phyloP scores from a whole-genome alignment of 1,140 invertebrate species.

The Drosophila pandora region DNA sequence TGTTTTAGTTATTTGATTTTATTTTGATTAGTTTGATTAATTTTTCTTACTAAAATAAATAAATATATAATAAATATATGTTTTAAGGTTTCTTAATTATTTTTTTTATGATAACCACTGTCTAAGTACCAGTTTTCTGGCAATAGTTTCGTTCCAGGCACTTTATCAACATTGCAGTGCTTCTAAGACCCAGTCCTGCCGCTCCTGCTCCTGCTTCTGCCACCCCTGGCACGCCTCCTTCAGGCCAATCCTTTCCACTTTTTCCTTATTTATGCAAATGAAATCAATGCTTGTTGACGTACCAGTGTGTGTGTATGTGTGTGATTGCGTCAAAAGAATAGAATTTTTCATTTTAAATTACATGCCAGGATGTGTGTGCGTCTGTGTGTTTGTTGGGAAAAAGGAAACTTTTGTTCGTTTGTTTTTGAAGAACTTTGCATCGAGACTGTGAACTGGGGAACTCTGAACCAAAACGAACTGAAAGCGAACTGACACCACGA shows the following conservation, averaged over 20 bases:
- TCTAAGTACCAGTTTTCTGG: neutral
- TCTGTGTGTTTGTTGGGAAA: slow-evolving; percentile 19
- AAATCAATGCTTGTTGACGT: slow-evolving; percentile 72
- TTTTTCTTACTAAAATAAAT: too few species aligned
- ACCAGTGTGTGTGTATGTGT: slow-evolving; percentile 21
- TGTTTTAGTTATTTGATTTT: too few species aligned
- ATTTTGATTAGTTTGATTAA: too few species aligned
- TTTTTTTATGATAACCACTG: neutral
- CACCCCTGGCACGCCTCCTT: neutral
- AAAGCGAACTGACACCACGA: slow-evolving; percentile 1
- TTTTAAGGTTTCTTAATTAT: neutral
- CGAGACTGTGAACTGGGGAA: slow-evolving; percentile 10
- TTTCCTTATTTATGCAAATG: slow-evolving; percentile 75
- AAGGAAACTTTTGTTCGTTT: slow-evolving; percentile 73
- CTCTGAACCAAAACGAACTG: slow-evolving; percentile 1
- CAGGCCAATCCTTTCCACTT: slow-evolving; percentile 27
- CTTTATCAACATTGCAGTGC: slow-evolving; percentile 10
- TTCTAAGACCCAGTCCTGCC: neutral
- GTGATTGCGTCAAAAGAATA: slow-evolving; percentile 73
- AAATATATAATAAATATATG: neutral
- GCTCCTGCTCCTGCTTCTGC: neutral
- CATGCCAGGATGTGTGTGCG: slow-evolving; percentile 29
- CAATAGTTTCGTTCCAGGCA: slow-evolving; percentile 22
- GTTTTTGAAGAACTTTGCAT: slow-evolving; percentile 68
- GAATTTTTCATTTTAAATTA: slow-evolving; percentile 79